Conservation (phyloP, 2,888 invertebrate species). For the Sceliomorpha sp. region DNA sequence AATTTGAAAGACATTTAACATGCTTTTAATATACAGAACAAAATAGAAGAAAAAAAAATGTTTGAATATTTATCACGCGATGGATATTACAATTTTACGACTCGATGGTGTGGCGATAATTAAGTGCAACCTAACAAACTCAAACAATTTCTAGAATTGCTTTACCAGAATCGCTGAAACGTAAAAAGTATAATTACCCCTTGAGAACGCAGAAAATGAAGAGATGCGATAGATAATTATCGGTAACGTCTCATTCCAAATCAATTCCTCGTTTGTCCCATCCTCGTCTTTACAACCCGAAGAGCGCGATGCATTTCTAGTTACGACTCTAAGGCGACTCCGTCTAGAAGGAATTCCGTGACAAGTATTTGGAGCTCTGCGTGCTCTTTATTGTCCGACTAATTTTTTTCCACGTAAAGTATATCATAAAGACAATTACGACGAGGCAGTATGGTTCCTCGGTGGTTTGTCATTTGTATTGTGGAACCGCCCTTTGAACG, state of each 20-base stretch:
- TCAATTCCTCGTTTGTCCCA: slow-evolving; percentile 12
- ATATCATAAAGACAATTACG: slow-evolving; percentile 75
- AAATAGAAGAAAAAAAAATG: no score
- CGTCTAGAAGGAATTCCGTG: slow-evolving; percentile 6
- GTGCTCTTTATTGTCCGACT: slow-evolving; percentile 45
- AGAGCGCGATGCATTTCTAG: background rate
- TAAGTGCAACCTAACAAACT: no score
- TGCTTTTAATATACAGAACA: no score
- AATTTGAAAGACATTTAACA: no score
- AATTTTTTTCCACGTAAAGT: slow-evolving; percentile 74
- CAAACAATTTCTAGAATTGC: no score
- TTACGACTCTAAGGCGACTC: slow-evolving; percentile 3
- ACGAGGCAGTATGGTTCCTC: slow-evolving; percentile 46
- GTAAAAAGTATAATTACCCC: no score
- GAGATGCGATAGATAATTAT: slow-evolving; percentile 4
- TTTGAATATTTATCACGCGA: no score
- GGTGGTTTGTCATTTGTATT: slow-evolving; percentile 73
- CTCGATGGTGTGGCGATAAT: no score
- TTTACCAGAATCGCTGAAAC: no score
- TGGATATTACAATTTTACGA: no score
- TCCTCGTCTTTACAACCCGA: no score
- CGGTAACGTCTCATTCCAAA: slow-evolving; percentile 3
- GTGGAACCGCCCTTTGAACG: slow-evolving; percentile 60
- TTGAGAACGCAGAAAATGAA: background rate
- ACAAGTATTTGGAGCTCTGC: slow-evolving; percentile 6